phyloP scores from a whole-genome alignment of 1,140 invertebrate genomes.

The Neotoxoptera formosana region DNA sequence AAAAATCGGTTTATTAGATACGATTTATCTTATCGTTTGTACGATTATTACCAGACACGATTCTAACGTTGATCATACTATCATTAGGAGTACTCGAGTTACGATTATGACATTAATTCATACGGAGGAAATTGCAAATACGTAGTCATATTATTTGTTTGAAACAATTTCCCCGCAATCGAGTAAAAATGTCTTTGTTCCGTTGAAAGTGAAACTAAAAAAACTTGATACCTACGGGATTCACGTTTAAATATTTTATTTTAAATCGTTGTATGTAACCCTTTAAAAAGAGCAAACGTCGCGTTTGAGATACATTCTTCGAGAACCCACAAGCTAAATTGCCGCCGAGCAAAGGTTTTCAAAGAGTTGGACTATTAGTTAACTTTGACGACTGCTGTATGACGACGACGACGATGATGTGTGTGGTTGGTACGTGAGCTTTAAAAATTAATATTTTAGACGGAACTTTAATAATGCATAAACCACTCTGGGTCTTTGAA shows the following conservation, averaged over 20 bases:
- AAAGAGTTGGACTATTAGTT: neutral
- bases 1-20: too few relatives aligned
- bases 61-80: neutral
- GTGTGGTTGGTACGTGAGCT: neutral
- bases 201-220: neutral
- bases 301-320: neutral
- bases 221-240: neutral
- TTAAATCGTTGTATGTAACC: neutral
- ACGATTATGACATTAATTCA: neutral
- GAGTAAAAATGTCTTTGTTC: neutral
- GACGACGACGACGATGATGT: neutral
- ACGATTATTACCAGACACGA: neutral
- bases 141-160: neutral
- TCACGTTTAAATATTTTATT: neutral
- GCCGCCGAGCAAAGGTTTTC: neutral
- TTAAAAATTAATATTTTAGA: constrained; percentile 22
- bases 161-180: neutral
- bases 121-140: neutral
- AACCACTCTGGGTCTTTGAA: neutral
- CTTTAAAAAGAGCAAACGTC: neutral
- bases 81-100: neutral
- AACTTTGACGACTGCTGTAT: constrained; percentile 18
- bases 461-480: neutral
- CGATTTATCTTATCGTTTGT: neutral
- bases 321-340: neutral